Evolutionary conservation across 2,888 invertebrate species (phyloP).

Genomic region (Caenorhabditis angaria): DNA sequence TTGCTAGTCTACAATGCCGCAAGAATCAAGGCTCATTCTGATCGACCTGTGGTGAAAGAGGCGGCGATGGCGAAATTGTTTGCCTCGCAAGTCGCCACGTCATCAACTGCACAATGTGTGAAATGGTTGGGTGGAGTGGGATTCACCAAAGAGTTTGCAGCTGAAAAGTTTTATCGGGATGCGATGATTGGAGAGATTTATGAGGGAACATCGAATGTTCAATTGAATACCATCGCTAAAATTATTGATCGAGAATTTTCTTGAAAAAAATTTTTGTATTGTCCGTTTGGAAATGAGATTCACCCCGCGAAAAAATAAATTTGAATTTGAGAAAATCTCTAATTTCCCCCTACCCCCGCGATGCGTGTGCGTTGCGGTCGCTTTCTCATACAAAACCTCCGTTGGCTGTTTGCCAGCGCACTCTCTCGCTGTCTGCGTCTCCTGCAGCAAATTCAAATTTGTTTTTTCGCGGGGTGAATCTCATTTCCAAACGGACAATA

Average conservation of each 20-base stretch:
- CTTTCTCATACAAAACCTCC: too few relatives aligned
- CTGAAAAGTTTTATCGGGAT: constrained; percentile 94
- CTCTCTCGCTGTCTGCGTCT: too few relatives aligned
- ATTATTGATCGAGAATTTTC: constrained; percentile 76
- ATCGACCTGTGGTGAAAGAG: constrained; percentile 87
- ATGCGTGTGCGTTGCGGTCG: too few relatives aligned
- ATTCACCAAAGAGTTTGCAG: constrained; percentile 91
- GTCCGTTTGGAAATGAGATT: too few relatives aligned
- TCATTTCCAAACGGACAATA: too few relatives aligned
- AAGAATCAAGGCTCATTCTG: constrained; percentile 84
- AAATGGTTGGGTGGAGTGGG: constrained; percentile 99
- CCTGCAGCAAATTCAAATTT: too few relatives aligned
- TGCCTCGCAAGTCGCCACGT: constrained; percentile 81
- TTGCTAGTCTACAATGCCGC: constrained; percentile 94
- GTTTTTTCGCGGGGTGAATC: too few relatives aligned
- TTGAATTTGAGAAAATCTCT: too few relatives aligned
- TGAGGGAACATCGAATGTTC: constrained; percentile 96
- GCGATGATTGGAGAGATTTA: constrained; percentile 96
- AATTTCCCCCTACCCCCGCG: too few relatives aligned
- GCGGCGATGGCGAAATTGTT: constrained; percentile 95
- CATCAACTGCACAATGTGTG: constrained; percentile 88
- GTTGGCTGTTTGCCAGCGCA: too few relatives aligned
- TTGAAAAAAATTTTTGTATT: too few relatives aligned
- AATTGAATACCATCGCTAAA: constrained; percentile 94
- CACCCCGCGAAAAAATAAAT: too few relatives aligned